phyloP scores from a whole-genome alignment of 30 jellyfish, hydroid and myxozoan genomes.

The Aurelia sp. region DNA sequence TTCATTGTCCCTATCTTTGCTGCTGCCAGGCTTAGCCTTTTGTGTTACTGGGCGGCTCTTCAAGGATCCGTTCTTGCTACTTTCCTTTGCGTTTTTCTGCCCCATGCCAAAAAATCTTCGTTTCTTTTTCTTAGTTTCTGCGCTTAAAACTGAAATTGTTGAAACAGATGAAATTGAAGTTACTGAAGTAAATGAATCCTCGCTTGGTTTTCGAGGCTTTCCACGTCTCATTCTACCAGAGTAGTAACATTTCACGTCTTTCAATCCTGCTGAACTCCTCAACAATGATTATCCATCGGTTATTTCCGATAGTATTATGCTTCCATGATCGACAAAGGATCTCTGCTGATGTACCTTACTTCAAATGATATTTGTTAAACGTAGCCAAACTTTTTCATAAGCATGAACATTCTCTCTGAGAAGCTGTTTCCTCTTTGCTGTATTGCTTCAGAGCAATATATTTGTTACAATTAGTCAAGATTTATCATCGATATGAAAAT shows the following conservation, averaged over 20 bases:
- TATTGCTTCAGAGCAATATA: too few relatives aligned
- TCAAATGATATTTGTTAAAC: too few relatives aligned
- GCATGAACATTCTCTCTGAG: too few relatives aligned
- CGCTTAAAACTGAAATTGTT: conserved; percentile 1
- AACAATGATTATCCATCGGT: too few relatives aligned
- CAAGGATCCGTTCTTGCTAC: neutral
- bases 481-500: too few relatives aligned
- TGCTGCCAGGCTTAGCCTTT: neutral
- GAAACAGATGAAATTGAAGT: conserved; percentile 40
- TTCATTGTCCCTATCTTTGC: neutral
- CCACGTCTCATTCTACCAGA: conserved; percentile 15
- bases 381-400: too few relatives aligned
- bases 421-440: too few relatives aligned
- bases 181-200: conserved; percentile 56
- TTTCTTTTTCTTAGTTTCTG: neutral
- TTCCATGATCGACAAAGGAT: too few relatives aligned
- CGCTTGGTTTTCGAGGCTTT: neutral
- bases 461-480: too few relatives aligned
- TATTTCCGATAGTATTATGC: too few relatives aligned
- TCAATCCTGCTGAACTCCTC: too few relatives aligned
- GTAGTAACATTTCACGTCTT: neutral
- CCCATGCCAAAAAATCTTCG: neutral
- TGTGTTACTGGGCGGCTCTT: neutral
- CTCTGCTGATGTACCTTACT: too few relatives aligned
- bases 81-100: conserved; percentile 11